Evolutionary conservation across 2,888 invertebrate species (phyloP), one percentile per base, ranked within the genome.

Genomic region (Pyrrhia umbra): DNA sequence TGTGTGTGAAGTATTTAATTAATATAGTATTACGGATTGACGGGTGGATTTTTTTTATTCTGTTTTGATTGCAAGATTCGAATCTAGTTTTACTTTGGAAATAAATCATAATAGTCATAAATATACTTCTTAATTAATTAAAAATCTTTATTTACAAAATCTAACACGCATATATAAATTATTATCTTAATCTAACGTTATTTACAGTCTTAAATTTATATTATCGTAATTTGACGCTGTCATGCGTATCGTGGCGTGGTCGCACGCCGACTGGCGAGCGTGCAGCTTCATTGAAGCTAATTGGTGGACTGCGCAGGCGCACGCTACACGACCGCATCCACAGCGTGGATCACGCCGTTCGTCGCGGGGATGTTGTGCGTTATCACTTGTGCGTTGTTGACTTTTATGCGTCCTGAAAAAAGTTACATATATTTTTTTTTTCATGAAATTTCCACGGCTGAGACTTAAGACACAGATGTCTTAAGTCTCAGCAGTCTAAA

Each of bases 281-380:
- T 56, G 51, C 68, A 85, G 90, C 91, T 92, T 92, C 90, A 92
- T 82, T 90, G 90, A 91, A 92, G 90, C 91, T 86, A 90, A 85
- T 83, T 84, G 83, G 82, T 80, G 80, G 82, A 56, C 63, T 70
- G 66, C 68, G 76, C 55, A 0, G 6, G 58, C 64, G 69, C 65
- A 40, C 34, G 56, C 84, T 88, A 94, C 73, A 95, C 88, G n/a
- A 95, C 85, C 55, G 90, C 90, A 85, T 98, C 98, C 71, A 98
- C 95, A 9, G 97, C 98, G 89, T 98, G 98, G 82, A 98, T 96
- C 64, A 98, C 98, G 78, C 98, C 98, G 88, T 98, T 98, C 55
- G 98, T 98, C 54, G 98, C 97, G 52, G 98, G 98, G 81, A 98
- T 97, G 90, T 98, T 98, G 89, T 97, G 97, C 50, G 98, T 97